phyloP scores from a whole-genome alignment of 2,797 vertebrate genomes.

The Kryptolebias ocellatus region DNA sequence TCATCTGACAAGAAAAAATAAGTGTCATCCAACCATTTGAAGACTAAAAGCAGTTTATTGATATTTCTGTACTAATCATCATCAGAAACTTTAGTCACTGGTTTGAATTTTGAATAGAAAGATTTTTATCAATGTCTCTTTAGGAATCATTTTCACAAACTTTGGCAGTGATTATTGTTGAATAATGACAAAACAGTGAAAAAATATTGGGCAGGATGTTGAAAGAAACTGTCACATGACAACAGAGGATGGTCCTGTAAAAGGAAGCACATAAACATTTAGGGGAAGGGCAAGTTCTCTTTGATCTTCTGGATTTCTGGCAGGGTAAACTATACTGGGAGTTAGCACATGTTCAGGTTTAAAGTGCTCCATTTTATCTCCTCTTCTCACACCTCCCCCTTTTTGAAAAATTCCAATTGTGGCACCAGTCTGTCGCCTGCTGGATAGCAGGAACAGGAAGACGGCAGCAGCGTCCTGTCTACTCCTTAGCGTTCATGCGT shows the following conservation, averaged over 20 bases:
- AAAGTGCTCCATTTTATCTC: conserved; percentile 46
- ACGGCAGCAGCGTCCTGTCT: conserved; percentile 84
- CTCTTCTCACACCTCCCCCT: conserved; percentile 53
- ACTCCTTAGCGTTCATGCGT: conserved; percentile 71
- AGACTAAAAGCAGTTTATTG: too few species aligned
- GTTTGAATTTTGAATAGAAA: too few species aligned
- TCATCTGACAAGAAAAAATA: too few species aligned
- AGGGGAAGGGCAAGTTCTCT: conserved; percentile 6
- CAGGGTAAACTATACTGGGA: conserved; percentile 38
- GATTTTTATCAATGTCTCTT: neutral
- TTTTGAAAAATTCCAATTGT: conserved; percentile 62
- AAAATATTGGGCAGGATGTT: neutral
- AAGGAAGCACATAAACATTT: conserved; percentile 24
- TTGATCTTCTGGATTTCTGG: conserved; percentile 65
- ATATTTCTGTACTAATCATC: too few species aligned
- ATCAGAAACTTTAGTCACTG: too few species aligned
- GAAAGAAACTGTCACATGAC: conserved; percentile 6
- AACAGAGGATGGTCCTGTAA: conserved; percentile 11
- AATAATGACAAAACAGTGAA: neutral
- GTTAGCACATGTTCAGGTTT: conserved; percentile 54
- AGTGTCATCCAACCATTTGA: too few species aligned
- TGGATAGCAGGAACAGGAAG: conserved; percentile 85
- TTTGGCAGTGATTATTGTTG: neutral
- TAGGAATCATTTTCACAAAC: neutral
- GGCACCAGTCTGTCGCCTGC: conserved; percentile 87